phyloP scores from a whole-genome alignment of 2,797 vertebrate species.

The Enteromius mattozi region DNA sequence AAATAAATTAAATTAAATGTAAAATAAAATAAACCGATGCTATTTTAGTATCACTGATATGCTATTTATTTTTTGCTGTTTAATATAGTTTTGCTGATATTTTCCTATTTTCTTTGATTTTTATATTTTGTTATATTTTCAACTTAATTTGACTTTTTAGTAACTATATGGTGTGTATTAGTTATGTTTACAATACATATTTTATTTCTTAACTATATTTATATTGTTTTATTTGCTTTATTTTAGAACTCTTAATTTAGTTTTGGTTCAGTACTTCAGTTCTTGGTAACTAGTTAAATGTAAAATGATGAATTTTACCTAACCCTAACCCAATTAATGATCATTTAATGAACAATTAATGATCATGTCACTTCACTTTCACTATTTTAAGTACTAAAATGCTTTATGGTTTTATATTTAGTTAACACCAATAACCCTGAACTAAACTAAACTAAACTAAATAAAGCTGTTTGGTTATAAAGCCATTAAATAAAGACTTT shows the following conservation, averaged over 20 bases:
- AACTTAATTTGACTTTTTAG: neutral
- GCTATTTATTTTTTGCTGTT: neutral
- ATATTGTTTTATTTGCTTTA: neutral
- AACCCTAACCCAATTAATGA: too few relatives aligned
- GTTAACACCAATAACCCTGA: neutral
- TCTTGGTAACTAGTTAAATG: neutral
- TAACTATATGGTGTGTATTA: neutral
- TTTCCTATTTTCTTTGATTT: neutral
- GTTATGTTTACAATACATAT: neutral
- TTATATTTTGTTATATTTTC: neutral
- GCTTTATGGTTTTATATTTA: neutral
- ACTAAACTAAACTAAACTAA: neutral
- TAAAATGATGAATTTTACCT: neutral
- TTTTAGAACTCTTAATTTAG: neutral
- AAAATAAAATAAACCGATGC: neutral
- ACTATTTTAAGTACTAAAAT: neutral
- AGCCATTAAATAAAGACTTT: neutral
- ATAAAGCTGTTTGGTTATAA: neutral
- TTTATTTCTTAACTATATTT: neutral
- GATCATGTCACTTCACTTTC: too few relatives aligned
- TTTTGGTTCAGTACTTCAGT: neutral
- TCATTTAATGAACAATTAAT: too few relatives aligned
- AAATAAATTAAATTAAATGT: neutral
- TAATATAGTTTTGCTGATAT: neutral
- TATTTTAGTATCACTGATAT: neutral